Evolutionary conservation across 2,113 vertebrate genomes (phyloP), one percentile per base, ranked within the genome.

Genomic region (Fukomys damarensis): DNA sequence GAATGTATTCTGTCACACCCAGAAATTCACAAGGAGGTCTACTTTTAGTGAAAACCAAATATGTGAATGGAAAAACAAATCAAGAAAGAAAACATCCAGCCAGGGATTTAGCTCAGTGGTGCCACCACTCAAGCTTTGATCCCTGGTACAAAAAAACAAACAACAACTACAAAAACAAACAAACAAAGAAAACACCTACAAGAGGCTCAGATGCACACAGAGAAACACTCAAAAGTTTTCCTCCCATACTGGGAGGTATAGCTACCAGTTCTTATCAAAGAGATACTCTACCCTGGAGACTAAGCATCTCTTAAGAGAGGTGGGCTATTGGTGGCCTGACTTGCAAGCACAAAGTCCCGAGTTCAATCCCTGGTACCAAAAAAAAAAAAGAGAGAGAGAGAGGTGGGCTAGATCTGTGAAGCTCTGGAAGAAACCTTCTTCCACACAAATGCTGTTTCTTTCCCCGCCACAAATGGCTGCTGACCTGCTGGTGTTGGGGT

Each of bases 251-350:
- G 91, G 97, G 49, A 13, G 1, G n/a, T 98, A 82, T 0, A 16
- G 0, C 90, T 99, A 82, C 92, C 98, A 26, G 1, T 1, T n/a
- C 68, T 99, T 72, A 98, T 98, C 35, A 38, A 82, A 7, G 90
- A 98, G 86, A 96, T 98, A 98, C 74, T 98, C 95, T 0, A 97
- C 98, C 0, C 97, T 99, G 72, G 98, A 98, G 59, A 95, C 98
- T 16, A 98, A 99, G 49, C 99, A 99, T 32, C 90, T 99, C 63
- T 89, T 99, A 19, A 98, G 98, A 97, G 99, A 99, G 92, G 85
- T 98, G 5, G 98, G 98, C 52, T 99, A 99, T n/a, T n/a, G n/a
- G n/a, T n/a, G 95, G 98, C 99, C 35, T 99, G 98, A 99, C 98
- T 9, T 99, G 89, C 99, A 97, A 7, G 96, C 98, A 94, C 98